Evolutionary conservation across 2,113 vertebrate species (phyloP).

Genomic region (Rostratula benghalensis): DNA sequence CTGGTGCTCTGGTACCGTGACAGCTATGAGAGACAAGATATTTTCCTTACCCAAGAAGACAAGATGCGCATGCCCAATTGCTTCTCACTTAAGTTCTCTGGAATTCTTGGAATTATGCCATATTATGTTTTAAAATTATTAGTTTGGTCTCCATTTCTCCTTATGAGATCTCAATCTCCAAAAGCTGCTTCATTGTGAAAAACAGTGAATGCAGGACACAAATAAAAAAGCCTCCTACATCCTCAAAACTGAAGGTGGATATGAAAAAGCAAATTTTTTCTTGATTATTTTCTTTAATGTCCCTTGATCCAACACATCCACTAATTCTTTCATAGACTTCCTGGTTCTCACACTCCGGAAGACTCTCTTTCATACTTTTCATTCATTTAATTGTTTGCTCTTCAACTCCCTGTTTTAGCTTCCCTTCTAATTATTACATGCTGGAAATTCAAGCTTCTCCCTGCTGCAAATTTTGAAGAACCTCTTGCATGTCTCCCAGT

Average conservation of each 20-base stretch:
- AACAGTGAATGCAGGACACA: not conserved
- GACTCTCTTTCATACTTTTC: not conserved
- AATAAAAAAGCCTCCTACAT: not conserved
- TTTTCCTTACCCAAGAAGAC: not conserved
- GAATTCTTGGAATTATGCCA: not conserved
- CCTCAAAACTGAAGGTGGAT: not conserved
- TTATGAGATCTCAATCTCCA: not conserved
- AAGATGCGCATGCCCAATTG: not conserved
- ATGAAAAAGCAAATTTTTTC: not conserved
- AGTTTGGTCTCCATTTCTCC: not conserved
- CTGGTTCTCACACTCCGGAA: not conserved
- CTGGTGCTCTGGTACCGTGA: not conserved
- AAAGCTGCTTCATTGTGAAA: not conserved
- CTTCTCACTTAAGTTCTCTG: not conserved
- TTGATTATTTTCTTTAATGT: not conserved
- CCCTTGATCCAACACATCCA: not conserved
- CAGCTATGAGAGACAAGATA: not conserved
- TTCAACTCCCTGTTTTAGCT: not conserved
- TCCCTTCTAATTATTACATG: slow-evolving; percentile 2
- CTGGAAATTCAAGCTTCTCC: slow-evolving; percentile 9
- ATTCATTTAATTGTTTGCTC: not conserved
- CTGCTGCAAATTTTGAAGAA: slow-evolving; percentile 1
- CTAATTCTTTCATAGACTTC: slow-evolving; percentile 21
- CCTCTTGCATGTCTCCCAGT: not conserved
- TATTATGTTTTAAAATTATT: not conserved